Evolutionary conservation across 1,140 invertebrate species (phyloP), one percentile per base, ranked within the genome.

Genomic region (Nomia melanderi): DNA sequence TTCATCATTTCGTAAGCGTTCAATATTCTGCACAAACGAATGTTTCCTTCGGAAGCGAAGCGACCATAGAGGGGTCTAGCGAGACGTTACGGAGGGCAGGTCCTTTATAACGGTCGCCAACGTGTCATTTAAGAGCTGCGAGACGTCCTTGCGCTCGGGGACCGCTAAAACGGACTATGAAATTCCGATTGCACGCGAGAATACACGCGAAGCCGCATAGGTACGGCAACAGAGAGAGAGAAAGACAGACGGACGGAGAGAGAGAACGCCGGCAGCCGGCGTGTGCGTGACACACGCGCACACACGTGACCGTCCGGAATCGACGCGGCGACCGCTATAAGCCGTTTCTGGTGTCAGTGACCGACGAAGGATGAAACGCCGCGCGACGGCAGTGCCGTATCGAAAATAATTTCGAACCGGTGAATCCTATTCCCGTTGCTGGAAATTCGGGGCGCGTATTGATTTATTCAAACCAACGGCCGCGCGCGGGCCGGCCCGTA

Each of bases 351-450:
- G 78, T 79, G 82, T 87, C 84, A 80, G 81, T 85, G 84, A 85
- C 82, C 86, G 84, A 64, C 74, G 77, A 86, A 79, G 84, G 77
- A 85, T 86, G 77, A 81, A 86, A 83, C 75, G 62, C 84, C 78
- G 62, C 33, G 33, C 54, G 77, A 39, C 39, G 64, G 14, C 64
- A 47, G n/a, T 36, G 53, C 64, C 73, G 53, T 36, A 69, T 67
- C 64, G 64, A 67, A 69, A 75, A 59, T 69, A 33, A 66, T 66
- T 74, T 66, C 17, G 17, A 14, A 50, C 20, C 47, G 5, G 20
- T 17, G 41, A 44, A 44, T 5, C 41, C 41, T n/a, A n/a, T n/a
- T n/a, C n/a, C n/a, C n/a, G n/a, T n/a, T n/a, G n/a, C n/a, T n/a
- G n/a, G n/a, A n/a, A n/a, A n/a, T n/a, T n/a, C n/a, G n/a, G n/a